Conservation (phyloP, 2,797 vertebrate species). For the Champsocephalus esox region DNA sequence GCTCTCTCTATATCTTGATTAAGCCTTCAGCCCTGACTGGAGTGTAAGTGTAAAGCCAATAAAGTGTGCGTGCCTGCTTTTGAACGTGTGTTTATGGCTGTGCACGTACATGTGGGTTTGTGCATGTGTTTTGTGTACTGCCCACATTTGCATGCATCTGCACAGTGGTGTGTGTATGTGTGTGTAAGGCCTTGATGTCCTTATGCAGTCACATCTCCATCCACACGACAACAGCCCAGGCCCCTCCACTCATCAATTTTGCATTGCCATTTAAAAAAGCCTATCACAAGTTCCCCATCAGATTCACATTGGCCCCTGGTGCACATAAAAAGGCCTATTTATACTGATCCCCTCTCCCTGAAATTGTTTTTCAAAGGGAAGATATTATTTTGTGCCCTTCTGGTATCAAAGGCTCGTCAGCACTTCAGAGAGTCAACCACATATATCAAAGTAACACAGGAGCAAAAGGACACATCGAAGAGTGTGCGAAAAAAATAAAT, state of each 20-base stretch:
- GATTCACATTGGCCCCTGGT: slow-evolving; percentile 82
- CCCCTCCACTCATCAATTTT: slow-evolving; percentile 87
- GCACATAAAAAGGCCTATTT: slow-evolving; percentile 86
- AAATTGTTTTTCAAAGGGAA: slow-evolving; percentile 89
- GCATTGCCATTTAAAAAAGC: slow-evolving; percentile 86
- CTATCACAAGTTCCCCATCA: slow-evolving; percentile 85
- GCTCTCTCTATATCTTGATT: slow-evolving; percentile 74
- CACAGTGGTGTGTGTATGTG: slow-evolving; percentile 20
- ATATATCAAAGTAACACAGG: slow-evolving; percentile 84
- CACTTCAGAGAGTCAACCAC: slow-evolving; percentile 81
- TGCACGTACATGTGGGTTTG: slow-evolving; percentile 14
- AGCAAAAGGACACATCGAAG: slow-evolving; percentile 77
- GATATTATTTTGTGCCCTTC: slow-evolving; percentile 86
- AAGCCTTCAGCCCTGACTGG: slow-evolving; percentile 71
- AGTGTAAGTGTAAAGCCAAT: slow-evolving; percentile 68
- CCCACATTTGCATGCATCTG: slow-evolving; percentile 64
- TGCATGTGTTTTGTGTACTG: slow-evolving; percentile 39
- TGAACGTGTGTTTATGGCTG: slow-evolving; percentile 19
- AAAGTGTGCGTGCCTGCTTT: slow-evolving; percentile 47
- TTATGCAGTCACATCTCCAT: slow-evolving; percentile 85
- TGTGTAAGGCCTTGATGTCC: slow-evolving; percentile 82
- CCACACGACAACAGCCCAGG: slow-evolving; percentile 79
- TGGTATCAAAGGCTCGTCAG: slow-evolving; percentile 83
- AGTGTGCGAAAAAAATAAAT: slow-evolving; percentile 44
- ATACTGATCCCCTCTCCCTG: slow-evolving; percentile 84